Evolutionary conservation across 2,113 vertebrate species (phyloP).

Genomic region (Cranoglanis bouderius): DNA sequence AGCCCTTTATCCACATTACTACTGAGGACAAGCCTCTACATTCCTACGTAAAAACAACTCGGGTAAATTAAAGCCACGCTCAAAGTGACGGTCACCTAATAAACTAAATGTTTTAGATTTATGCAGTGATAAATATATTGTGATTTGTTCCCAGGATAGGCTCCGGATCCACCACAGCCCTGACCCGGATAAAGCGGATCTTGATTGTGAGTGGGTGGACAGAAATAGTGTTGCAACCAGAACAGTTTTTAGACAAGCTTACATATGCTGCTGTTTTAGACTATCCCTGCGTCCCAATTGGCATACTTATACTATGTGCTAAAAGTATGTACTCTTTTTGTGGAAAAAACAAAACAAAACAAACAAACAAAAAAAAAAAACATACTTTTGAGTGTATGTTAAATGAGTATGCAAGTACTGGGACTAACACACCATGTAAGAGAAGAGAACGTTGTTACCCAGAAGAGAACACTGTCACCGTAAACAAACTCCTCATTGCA

Average conservation of each 20-base stretch:
- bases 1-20: slow-evolving; percentile 33
- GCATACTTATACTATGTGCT: too few relatives aligned
- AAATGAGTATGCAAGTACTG: too few relatives aligned
- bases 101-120: neutral
- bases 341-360: too few relatives aligned
- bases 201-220: neutral
- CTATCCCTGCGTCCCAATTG: too few relatives aligned
- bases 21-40: neutral
- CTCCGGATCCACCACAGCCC: neutral
- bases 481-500: too few relatives aligned
- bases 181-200: neutral
- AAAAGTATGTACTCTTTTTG: too few relatives aligned
- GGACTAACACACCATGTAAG: too few relatives aligned
- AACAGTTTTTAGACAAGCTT: neutral
- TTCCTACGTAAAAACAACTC: neutral
- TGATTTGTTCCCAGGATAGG: neutral
- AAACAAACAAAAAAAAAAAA: too few relatives aligned
- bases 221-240: neutral
- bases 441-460: too few relatives aligned
- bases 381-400: too few relatives aligned
- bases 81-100: neutral
- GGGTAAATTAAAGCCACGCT: neutral
- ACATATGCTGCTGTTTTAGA: neutral
- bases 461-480: too few relatives aligned
- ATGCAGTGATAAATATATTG: too few relatives aligned